Evolutionary conservation across 2,888 invertebrate genomes (phyloP).

Genomic region (Lasioglossum leucozonium): DNA sequence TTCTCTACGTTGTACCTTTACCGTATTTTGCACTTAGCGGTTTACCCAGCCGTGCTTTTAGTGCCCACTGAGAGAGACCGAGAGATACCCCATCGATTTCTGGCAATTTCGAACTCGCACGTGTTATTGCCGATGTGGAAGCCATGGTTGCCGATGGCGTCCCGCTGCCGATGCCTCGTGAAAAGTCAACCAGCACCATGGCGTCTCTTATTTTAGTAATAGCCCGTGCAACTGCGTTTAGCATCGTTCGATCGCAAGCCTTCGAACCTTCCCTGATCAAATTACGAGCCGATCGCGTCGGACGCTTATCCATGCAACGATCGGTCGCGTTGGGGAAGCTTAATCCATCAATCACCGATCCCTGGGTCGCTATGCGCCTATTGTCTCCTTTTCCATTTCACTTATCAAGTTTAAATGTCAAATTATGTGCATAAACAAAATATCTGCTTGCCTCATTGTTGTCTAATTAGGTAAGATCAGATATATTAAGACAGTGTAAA

Average conservation of each 20-base stretch:
- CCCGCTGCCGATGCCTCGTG: not conserved
- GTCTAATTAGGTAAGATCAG: no score
- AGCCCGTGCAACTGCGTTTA: not conserved
- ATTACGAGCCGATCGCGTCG: not conserved
- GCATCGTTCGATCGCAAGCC: not conserved
- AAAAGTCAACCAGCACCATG: not conserved
- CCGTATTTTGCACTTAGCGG: slow-evolving; percentile 78
- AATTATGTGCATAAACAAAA: no score
- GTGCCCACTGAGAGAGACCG: slow-evolving; percentile 74
- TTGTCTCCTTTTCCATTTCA: not conserved
- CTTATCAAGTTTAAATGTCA: not conserved
- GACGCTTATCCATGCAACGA: not conserved
- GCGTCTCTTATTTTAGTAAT: slow-evolving; percentile 9
- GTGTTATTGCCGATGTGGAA: slow-evolving; percentile 1
- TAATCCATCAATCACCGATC: not conserved
- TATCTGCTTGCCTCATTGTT: no score
- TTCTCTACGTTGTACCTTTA: slow-evolving; percentile 40
- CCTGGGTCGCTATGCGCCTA: not conserved
- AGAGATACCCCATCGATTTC: slow-evolving; percentile 74
- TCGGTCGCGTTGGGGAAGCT: not conserved
- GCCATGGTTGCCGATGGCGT: not conserved
- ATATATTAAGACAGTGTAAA: no score
- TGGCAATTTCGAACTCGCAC: slow-evolving; percentile 71
- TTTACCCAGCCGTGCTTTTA: slow-evolving; percentile 78
- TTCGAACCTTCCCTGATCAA: not conserved